Base-by-base conservation (phyloP, 2,797 vertebrate genomes). In the Myotis daubentonii region DNA sequence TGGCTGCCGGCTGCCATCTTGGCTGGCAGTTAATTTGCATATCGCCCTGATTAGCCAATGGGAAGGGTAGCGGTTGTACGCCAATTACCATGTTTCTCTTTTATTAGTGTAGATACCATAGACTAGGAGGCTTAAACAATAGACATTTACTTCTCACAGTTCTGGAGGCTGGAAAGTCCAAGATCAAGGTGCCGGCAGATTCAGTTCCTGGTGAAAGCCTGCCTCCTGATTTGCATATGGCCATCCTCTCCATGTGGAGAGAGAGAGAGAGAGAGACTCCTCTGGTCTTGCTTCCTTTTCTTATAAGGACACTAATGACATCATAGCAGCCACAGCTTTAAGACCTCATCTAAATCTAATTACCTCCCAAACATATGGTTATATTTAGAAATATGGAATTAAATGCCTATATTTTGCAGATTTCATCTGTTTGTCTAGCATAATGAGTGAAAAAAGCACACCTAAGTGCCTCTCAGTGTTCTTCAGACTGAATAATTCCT, bases 401-500 rank as follows among this genome's bases (percentile, higher is more conserved):
- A 89, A 86, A 70, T 79, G 33, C 13, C 19, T 53, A 23, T 19
- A 49, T 75, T 87, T 80, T 92, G n/a, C 5, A 89, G 13, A n/a
- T 55, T 75, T 76, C 51, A 66, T 44, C 11, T 55, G 13, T 68
- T 79, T 66, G 8, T 87, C 66, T 76, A 57, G n/a, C 38, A 84
- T 49, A 49, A 49, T 17, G 19, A 25, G 23, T 8, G 1, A 8
- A 8, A 13, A 13, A 13, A 13, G 25, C 1, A 28, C 25, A 60
- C 25, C 19, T 79, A 74, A 60, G 7, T 38, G 2, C 11, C 13
- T 65, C 51, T 82, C 28, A 80, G 28, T 71, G 6, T 87, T 93
- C 66, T 90, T 76, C 44, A 83, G 22, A 44, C 17, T 49, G 70
- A 94, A 84, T 74, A 7, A 95, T 70, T 87, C 44, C n/a, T 79